Evolutionary conservation across 2,797 vertebrate species (phyloP).

Genomic region (Rhinatrema bivittatum): DNA sequence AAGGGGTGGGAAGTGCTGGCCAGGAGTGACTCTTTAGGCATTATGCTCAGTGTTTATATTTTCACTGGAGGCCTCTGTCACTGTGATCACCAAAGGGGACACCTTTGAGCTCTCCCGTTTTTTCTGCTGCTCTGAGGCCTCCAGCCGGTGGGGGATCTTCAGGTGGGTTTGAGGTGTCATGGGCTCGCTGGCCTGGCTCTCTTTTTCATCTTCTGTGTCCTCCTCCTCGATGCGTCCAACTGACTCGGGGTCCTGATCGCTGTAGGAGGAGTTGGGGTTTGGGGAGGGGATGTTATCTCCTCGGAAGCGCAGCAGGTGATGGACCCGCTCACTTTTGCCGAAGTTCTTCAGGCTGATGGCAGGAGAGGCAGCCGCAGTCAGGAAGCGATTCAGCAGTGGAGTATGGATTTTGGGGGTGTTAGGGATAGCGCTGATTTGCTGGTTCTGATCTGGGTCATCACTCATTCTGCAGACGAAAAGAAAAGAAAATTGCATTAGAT

Average conservation of each 20-base stretch:
- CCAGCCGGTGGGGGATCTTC: neutral
- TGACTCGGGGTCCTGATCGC: conserved; percentile 16
- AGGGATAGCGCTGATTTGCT: conserved; percentile 22
- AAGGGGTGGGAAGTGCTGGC: no score
- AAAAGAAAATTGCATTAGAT: no score
- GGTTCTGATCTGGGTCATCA: conserved; percentile 50
- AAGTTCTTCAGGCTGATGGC: conserved; percentile 44
- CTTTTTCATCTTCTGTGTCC: conserved; percentile 13
- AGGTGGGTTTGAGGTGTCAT: neutral
- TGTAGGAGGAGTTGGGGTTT: conserved; percentile 16
- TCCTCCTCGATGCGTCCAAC: conserved; percentile 35
- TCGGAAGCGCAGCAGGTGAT: conserved; percentile 10
- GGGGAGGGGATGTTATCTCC: conserved; percentile 20
- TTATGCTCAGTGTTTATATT: neutral
- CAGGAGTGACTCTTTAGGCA: no score
- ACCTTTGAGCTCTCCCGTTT: neutral
- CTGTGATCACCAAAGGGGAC: neutral
- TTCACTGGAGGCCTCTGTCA: neutral
- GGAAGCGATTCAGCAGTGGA: conserved; percentile 38
- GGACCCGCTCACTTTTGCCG: conserved; percentile 10
- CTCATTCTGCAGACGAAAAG: conserved; percentile 44
- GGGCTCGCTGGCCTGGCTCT: neutral
- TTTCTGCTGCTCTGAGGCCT: conserved; percentile 3
- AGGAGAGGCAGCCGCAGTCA: conserved; percentile 34
- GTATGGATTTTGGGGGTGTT: conserved; percentile 6